These are phyloP conservation scores for Cynopterus brachyotis DNA, from an alignment of 2,113 vertebrate species.

Conservation along the genomic window DNA sequence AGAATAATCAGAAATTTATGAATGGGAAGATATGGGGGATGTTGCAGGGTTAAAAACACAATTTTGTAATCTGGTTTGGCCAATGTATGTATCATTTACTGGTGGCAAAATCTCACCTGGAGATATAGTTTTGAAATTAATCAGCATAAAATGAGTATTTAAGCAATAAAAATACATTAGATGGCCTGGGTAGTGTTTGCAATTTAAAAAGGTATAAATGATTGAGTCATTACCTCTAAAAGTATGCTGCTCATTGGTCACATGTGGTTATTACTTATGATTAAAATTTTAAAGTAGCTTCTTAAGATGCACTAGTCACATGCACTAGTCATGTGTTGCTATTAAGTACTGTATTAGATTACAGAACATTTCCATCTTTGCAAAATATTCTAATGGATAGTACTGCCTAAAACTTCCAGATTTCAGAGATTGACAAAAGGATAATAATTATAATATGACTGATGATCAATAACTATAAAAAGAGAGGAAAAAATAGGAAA, in stretches of 20 bases:
- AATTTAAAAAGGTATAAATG: neutral
- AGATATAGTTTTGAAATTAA: neutral
- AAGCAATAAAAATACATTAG: neutral
- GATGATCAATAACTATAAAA: neutral
- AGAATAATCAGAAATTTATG: neutral
- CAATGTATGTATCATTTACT: neutral
- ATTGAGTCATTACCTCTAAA: neutral
- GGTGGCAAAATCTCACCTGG: neutral
- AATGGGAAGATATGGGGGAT: neutral
- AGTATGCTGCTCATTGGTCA: neutral
- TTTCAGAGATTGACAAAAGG: neutral
- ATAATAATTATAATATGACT: neutral
- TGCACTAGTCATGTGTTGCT: rapidly evolving
- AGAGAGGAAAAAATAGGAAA: neutral
- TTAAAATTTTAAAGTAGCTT: neutral
- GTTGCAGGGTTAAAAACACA: neutral
- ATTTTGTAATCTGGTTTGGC: neutral
- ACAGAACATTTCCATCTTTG: neutral
- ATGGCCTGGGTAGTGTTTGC: neutral
- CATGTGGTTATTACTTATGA: neutral
- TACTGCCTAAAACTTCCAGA: too few species aligned
- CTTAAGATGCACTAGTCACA: neutral
- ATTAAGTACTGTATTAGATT: neutral
- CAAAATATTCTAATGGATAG: neutral
- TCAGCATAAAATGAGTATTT: neutral